Conservation (phyloP, 2,113 vertebrate genomes). For the Stegastes partitus region DNA sequence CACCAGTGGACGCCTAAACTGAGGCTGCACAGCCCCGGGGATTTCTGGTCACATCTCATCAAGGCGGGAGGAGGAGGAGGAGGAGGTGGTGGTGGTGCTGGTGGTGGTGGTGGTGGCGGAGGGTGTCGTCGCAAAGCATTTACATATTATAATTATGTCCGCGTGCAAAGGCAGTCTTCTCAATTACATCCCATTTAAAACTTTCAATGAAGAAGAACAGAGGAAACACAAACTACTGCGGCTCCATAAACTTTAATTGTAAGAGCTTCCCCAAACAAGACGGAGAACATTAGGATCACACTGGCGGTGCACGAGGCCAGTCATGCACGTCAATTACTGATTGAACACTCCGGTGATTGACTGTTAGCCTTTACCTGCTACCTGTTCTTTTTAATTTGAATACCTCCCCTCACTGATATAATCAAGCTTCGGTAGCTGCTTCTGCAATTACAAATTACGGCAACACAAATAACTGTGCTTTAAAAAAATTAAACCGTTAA, state of each 20-base stretch:
- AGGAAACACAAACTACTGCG: slow-evolving; percentile 52
- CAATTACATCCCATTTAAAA: slow-evolving; percentile 74
- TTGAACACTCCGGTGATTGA: slow-evolving; percentile 32
- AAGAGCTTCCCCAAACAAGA: slow-evolving; percentile 43
- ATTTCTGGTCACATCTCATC: slow-evolving; percentile 71
- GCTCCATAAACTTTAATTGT: slow-evolving; percentile 70
- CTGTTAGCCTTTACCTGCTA: slow-evolving; percentile 24
- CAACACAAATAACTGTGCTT: not conserved
- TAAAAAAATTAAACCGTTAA: not conserved
- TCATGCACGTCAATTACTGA: slow-evolving; percentile 22
- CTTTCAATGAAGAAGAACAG: slow-evolving; percentile 59
- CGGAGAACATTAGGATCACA: slow-evolving; percentile 28
- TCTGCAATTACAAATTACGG: slow-evolving; percentile 21
- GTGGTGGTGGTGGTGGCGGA: not conserved
- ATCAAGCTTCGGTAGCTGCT: slow-evolving; percentile 4
- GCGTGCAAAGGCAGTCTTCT: slow-evolving; percentile 57
- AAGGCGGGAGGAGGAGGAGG: slow-evolving; percentile 6
- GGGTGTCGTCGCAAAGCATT: slow-evolving; percentile 66
- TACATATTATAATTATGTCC: slow-evolving; percentile 79
- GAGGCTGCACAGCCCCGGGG: slow-evolving; percentile 49
- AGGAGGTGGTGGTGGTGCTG: not conserved
- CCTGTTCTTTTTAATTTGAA: slow-evolving; percentile 43
- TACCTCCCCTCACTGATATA: slow-evolving; percentile 5
- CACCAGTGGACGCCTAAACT: slow-evolving; percentile 34
- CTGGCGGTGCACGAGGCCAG: not conserved